These are phyloP conservation scores for Druceiella hillmani DNA, from an alignment of 2,888 invertebrate species.

Conservation along the genomic window DNA sequence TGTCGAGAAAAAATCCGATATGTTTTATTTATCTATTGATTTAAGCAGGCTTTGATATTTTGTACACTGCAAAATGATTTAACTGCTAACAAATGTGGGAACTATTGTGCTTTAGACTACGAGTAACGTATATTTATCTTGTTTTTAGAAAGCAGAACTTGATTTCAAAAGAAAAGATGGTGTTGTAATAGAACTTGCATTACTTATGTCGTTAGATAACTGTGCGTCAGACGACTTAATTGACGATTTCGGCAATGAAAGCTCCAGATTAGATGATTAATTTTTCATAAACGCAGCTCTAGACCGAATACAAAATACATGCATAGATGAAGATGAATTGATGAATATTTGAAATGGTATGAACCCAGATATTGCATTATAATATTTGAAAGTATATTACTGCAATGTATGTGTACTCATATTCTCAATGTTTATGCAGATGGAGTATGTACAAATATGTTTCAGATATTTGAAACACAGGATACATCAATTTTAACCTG, in stretches of 20 bases:
- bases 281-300: neutral
- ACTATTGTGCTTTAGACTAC: neutral
- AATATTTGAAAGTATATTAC: too few relatives aligned
- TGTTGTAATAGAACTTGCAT: conserved; percentile 1
- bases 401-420: too few relatives aligned
- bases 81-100: conserved; percentile 2
- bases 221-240: conserved; percentile 1
- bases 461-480: too few relatives aligned
- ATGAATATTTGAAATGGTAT: conserved; percentile 2
- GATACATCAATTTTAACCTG: too few relatives aligned
- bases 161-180: neutral
- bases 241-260: too few relatives aligned
- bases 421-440: too few relatives aligned
- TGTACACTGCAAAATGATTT: conserved; percentile 3
- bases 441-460: too few relatives aligned
- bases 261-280: conserved; percentile 1
- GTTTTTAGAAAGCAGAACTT: neutral
- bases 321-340: conserved; percentile 1
- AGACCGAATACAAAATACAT: conserved; percentile 4
- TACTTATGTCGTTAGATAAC: conserved; percentile 1
- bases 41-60: too few relatives aligned
- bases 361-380: neutral
- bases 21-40: too few relatives aligned
- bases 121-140: neutral
- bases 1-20: too few relatives aligned